These are phyloP conservation scores for Palaemon carinicauda DNA, from an alignment of 1,140 invertebrate genomes.

Conservation along the genomic window DNA sequence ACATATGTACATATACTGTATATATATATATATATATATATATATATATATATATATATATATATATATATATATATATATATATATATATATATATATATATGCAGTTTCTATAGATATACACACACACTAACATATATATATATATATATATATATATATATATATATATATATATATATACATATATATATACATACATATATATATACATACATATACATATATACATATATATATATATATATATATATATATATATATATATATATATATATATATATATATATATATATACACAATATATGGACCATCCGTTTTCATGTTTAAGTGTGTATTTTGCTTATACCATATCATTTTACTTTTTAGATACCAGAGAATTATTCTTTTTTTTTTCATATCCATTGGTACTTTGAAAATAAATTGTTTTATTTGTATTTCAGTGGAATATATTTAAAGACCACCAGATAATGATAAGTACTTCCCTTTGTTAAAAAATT, in stretches of 20 bases:
- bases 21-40: too few species aligned
- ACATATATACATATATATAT: too few species aligned
- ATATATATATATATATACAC: slow-evolving; percentile 23
- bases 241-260: not conserved
- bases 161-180: slow-evolving; percentile 3
- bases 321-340: slow-evolving; percentile 2
- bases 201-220: not conserved
- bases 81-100: slow-evolving; percentile 24
- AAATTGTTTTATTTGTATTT: too few species aligned
- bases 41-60: not conserved
- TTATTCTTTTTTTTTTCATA: too few species aligned
- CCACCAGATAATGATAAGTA: too few species aligned
- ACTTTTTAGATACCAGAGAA: too few species aligned
- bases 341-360: not conserved
- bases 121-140: not conserved
- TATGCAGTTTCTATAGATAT: slow-evolving; percentile 3
- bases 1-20: too few species aligned
- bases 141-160: slow-evolving; percentile 11
- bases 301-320: not conserved
- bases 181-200: slow-evolving; percentile 3
- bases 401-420: too few species aligned
- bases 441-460: too few species aligned
- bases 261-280: not conserved
- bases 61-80: slow-evolving; percentile 22
- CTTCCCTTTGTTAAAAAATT: too few species aligned